These are phyloP conservation scores for Helicoverpa assulta DNA, from an alignment of 2,888 invertebrate species.

Conservation along the genomic window DNA sequence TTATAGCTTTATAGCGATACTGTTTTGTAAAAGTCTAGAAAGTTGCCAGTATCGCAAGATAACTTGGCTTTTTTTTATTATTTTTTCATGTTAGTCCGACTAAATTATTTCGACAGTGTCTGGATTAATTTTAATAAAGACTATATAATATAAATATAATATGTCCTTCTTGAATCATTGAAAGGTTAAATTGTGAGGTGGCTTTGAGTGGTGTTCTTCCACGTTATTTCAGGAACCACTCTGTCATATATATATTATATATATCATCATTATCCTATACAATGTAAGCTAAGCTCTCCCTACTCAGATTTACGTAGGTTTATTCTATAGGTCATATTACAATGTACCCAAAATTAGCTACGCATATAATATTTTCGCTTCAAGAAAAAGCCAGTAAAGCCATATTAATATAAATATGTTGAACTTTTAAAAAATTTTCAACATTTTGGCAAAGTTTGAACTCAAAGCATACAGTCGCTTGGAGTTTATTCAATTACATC, in stretches of 20 bases:
- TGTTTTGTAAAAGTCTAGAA: slow-evolving; percentile 41
- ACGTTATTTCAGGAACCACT: not conserved
- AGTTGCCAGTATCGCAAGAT: slow-evolving; percentile 22
- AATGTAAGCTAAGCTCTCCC: no score
- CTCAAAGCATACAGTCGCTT: slow-evolving; percentile 34
- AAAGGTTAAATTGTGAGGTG: not conserved
- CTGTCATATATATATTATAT: no score
- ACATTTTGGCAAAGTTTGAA: slow-evolving; percentile 26
- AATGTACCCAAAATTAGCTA: no score
- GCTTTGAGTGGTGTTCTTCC: not conserved
- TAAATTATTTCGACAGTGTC: slow-evolving; percentile 4
- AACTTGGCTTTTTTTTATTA: slow-evolving; percentile 7
- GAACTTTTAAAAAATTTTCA: not conserved
- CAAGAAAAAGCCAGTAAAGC: no score
- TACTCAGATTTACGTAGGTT: no score
- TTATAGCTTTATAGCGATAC: not conserved
- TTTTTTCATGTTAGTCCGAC: not conserved
- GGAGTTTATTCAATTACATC: slow-evolving; percentile 42
- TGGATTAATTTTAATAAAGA: not conserved
- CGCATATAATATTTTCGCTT: no score
- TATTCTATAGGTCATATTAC: no score
- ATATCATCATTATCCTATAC: no score
- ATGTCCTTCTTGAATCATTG: not conserved
- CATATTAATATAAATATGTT: not conserved
- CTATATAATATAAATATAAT: not conserved